Base-by-base conservation (phyloP, 53 echinoderm and acorn worm species). In the Holothuria scabra region DNA sequence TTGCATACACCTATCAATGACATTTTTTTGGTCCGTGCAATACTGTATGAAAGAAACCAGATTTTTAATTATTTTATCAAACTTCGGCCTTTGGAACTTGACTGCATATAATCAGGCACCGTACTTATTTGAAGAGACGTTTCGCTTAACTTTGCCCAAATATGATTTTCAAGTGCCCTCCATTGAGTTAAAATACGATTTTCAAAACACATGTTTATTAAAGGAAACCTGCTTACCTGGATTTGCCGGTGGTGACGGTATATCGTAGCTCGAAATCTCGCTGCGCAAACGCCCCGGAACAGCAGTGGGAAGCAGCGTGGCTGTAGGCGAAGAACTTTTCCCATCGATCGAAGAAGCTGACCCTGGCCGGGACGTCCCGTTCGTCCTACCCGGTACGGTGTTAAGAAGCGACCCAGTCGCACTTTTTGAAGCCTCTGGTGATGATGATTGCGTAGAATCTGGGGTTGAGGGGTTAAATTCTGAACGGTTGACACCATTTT, bases 191-290 rank as follows among this genome's bases (percentile, higher is more conserved):
- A 18, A 18, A 52, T 18, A 16, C 18, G 52, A 3, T 14, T 52
- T 1, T 16, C 1, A 52, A 8, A 52, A 52, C 52, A 52, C 52
- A 16, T 1, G 52, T 14, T 16, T 52, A 48, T 4, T 48, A 24
- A 56, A 84, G 31, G 31, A 85, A 83, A 56, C 86, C 18, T 28
- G 31, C 31, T 28, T 72, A 72, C 72, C 72, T 44, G 72, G n/a
- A 34, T 12, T 95, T 21, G 91, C 89, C 12, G 95, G 95, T 28
- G 95, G 95, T 66, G 95, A 95, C 16, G 95, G 95, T 33, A 93
- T 93, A 57, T 93, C 93, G 67, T 95, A 95, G 65, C 89, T 91
- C 24, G 93, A 91, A 4, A 93, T 93, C 65, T 93, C 95, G 56
- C 23, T 34, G 13, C 46, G 72, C 72, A 48, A 72, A 14, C 23